Evolutionary conservation across 2,888 invertebrate genomes (phyloP).

Genomic region (Catocala sponsa): DNA sequence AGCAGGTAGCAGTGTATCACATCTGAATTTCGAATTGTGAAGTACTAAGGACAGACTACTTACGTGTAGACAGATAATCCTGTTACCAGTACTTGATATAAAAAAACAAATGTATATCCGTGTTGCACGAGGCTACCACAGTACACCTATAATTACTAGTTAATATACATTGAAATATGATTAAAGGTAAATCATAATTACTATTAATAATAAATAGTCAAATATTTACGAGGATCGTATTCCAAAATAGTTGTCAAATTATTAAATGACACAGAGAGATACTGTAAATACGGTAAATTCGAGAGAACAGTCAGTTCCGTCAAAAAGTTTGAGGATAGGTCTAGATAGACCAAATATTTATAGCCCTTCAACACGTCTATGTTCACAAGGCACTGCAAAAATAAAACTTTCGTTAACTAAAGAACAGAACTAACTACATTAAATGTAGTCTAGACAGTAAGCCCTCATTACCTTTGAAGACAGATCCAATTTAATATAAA

Average conservation of each 20-base stretch:
- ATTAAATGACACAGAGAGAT: slow-evolving; percentile 87
- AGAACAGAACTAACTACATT: not conserved
- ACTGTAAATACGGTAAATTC: slow-evolving; percentile 86
- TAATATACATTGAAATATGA: too few species aligned
- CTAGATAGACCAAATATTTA: slow-evolving; percentile 88
- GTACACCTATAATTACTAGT: too few species aligned
- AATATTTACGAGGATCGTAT: slow-evolving; percentile 83
- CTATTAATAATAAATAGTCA: not conserved
- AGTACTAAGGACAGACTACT: too few species aligned
- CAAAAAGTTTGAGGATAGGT: slow-evolving; percentile 88
- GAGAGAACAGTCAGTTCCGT: slow-evolving; percentile 83
- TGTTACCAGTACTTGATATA: too few species aligned
- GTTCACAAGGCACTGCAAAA: slow-evolving; percentile 73
- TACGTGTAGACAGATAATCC: too few species aligned
- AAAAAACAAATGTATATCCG: too few species aligned
- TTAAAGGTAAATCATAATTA: too few species aligned
- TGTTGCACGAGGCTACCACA: too few species aligned
- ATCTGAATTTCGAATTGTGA: too few species aligned
- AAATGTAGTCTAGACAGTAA: not conserved
- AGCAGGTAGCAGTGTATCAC: too few species aligned
- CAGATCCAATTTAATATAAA: slow-evolving; percentile 87
- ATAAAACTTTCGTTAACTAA: not conserved
- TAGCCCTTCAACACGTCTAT: slow-evolving; percentile 85
- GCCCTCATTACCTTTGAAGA: slow-evolving; percentile 67
- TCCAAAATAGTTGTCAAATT: slow-evolving; percentile 82